Base-by-base conservation (phyloP, 2,888 invertebrate species). In the Camptogramma bilineatum region DNA sequence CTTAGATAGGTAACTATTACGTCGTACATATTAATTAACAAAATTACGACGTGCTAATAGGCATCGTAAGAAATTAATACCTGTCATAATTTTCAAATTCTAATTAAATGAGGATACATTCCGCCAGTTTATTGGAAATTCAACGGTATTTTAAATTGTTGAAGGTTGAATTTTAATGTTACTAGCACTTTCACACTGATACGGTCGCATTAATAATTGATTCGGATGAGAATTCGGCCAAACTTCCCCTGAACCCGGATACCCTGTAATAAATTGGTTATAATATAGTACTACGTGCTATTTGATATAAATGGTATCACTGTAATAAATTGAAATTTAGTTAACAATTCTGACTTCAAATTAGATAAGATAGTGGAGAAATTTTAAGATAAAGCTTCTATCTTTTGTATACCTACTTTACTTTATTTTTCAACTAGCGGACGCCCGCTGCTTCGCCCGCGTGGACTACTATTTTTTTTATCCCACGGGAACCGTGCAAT, bases 1-100 rank as follows among this genome's bases (percentile, higher is more conserved):
- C 51, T 28, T 28, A 52, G 24, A 54, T 54, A 28, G 19, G 31
- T 34, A 51, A 62, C 50, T 42, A 54, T 39, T 42, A 53, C 55
- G 9, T 19, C 50, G 39, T 51, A 51, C 42, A 51, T 62, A 54
- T 54, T 61, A 50, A 61, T 61, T 54, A 51, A 51, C 55, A 55
- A 51, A 55, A 62, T 62, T 44, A 54, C 10, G 28, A 54, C 56
- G 44, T 16, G 39, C 16, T 46, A 53, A 56, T 52, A 52, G 44
- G 39, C 9, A 42, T 39, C 34, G 28, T 16, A 55, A 58, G 50
- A 61, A 61, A 50, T 58, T 47, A 60, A 62, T 60, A 60, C 53
- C 52, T 59, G 34, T 34, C 34, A 62, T 46, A 50, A 55, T 55
- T 44, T 46, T 16, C 51, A 44, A 50, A 34, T 44, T 46, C 17